Evolutionary conservation across 2,797 vertebrate genomes (phyloP).

Genomic region (Pseudochromis fuscus): DNA sequence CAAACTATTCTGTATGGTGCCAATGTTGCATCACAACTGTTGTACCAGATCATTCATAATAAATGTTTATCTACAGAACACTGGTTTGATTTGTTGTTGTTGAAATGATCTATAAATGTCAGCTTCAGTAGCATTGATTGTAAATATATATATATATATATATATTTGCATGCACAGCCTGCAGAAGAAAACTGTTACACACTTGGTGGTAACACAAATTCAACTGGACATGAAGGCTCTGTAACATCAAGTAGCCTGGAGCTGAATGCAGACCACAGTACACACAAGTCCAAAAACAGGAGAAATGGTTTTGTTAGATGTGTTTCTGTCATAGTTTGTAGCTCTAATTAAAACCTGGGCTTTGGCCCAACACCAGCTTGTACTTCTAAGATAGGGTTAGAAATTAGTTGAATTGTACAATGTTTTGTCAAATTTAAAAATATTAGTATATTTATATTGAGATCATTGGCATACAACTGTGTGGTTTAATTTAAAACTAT

Average conservation of each 20-base stretch:
- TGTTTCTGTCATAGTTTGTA: conserved; percentile 20
- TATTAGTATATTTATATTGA: not conserved
- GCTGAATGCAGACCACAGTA: conserved; percentile 10
- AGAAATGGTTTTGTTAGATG: not conserved
- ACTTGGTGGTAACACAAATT: conserved; percentile 7
- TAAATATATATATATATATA: not conserved
- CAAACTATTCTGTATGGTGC: not conserved
- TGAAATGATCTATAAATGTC: conserved; percentile 28
- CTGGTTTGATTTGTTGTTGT: conserved; percentile 7
- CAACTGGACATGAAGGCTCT: conserved; percentile 7
- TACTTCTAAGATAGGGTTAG: no score
- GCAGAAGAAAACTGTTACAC: conserved; percentile 4
- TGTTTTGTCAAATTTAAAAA: conserved; percentile 28
- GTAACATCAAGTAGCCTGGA: conserved; percentile 15
- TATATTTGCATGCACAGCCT: conserved; percentile 13
- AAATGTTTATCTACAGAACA: not conserved
- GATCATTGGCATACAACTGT: conserved; percentile 5
- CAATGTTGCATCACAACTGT: not conserved
- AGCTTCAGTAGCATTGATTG: conserved; percentile 2
- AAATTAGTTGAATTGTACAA: conserved; percentile 19
- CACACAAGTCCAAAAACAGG: not conserved
- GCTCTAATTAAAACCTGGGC: conserved; percentile 37
- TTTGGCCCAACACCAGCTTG: conserved; percentile 23
- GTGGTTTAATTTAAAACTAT: not conserved
- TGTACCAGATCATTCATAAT: not conserved